Evolutionary conservation across 2,797 vertebrate genomes (phyloP).

Genomic region (Silurus lanzhouensis): DNA sequence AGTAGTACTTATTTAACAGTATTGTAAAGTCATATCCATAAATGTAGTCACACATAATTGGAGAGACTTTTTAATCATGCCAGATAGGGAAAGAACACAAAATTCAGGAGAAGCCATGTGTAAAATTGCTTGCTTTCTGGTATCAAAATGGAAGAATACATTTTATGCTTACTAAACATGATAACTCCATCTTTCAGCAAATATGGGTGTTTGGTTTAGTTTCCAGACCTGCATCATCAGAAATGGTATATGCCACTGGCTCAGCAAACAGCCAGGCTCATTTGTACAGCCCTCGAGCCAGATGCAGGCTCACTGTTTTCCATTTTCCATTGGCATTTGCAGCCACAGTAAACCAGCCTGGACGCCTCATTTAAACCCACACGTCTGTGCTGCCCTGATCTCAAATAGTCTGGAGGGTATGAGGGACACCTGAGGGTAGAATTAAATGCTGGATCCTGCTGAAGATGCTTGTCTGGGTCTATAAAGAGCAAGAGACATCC

Average conservation of each 20-base stretch:
- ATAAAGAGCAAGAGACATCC: neutral
- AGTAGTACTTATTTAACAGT: neutral
- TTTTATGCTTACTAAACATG: neutral
- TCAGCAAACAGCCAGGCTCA: slow-evolving; percentile 36
- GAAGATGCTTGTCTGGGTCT: slow-evolving; percentile 29
- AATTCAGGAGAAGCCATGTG: no score
- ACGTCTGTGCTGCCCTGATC: slow-evolving; percentile 41
- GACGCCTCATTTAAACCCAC: slow-evolving; percentile 57
- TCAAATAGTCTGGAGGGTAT: slow-evolving; percentile 13
- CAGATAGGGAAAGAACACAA: neutral
- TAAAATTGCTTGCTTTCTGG: neutral
- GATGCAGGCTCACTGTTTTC: slow-evolving; percentile 51
- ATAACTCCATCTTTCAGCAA: neutral
- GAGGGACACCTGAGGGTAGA: slow-evolving; percentile 42
- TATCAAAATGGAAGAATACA: neutral
- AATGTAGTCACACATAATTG: neutral
- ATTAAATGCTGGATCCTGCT: slow-evolving; percentile 25
- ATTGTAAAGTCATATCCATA: neutral
- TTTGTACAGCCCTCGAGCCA: slow-evolving; percentile 50
- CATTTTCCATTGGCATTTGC: slow-evolving; percentile 53
- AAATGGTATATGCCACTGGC: neutral
- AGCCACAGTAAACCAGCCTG: slow-evolving; percentile 45
- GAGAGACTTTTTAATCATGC: neutral
- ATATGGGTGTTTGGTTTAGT: neutral
- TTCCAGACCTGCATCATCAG: slow-evolving; percentile 25